Evolutionary conservation across 2,113 vertebrate species (phyloP), one percentile per base, ranked within the genome.

Genomic region (Hemiscyllium ocellatum): DNA sequence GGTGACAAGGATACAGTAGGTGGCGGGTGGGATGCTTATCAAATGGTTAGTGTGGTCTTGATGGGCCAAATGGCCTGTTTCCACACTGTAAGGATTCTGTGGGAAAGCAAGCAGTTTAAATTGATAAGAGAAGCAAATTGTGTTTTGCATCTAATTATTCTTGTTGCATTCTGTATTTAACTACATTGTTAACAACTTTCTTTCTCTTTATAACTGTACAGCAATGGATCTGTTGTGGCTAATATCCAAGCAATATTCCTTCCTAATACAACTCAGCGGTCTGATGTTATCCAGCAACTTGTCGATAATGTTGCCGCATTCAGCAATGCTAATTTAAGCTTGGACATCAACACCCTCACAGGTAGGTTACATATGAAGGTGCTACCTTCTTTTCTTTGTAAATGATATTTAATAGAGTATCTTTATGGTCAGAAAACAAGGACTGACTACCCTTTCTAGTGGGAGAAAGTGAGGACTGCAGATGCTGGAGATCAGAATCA

Each of bases 201-300:
- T 70, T 72, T 29, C 37, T 95, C 4, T 47, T 29, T 70, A 3
- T 37, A 70, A 66, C 2, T 69, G 0, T 94, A 12, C 33, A 95
- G 94, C 47, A 2, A 4, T 95, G 94, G 94, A 26, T 95, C 94
- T 26, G 42, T 95, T 95, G 0, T 52, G 4, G 1, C 12, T 22
- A 1, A 19, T 6, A 50, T 5, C 3, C 1, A 0, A 2, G 6
- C 33, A 0, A 4, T 2, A 29, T 72, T 52, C 22, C 4, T 0
- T 29, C 0, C 0, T 13, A 3, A 3, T 29, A 7, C 24, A 26
- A 95, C 13, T 6, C 13, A 4, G 0, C 0, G 0, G 17, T 20
- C 22, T 7, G 12, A 13, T 8, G 24, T 72, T 33, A 4, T 29
- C 42, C 4, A 29, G 15, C 5, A 0, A 0, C 3, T 95, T 10